These are phyloP conservation scores for Synergus umbraculus DNA, from an alignment of 2,888 invertebrate genomes.

Conservation along the genomic window DNA sequence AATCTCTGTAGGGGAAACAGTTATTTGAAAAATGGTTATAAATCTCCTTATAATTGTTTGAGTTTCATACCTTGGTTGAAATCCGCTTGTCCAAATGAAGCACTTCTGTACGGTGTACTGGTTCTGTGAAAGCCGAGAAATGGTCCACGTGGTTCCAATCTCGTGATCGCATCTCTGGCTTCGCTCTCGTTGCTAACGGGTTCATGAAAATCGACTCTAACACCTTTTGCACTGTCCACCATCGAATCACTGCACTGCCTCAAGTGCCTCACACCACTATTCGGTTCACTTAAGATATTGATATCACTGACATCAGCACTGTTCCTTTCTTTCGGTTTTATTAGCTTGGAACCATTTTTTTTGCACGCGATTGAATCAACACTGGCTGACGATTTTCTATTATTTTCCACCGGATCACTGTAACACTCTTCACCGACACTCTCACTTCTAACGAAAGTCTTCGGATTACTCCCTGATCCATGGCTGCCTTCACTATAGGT, in stretches of 20 bases:
- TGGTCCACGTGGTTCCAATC: constrained; percentile 68
- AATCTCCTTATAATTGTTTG: neutral
- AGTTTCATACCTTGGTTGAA: constrained; percentile 77
- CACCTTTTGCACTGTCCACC: constrained; percentile 61
- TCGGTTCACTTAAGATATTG: constrained; percentile 51
- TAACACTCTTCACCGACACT: constrained; percentile 72
- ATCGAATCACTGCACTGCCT: constrained; percentile 72
- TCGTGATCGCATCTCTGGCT: constrained; percentile 69
- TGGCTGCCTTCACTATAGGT: constrained; percentile 68
- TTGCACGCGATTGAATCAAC: constrained; percentile 53
- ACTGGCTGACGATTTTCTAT: constrained; percentile 42
- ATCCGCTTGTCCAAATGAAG: constrained; percentile 93
- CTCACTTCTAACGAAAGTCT: constrained; percentile 65
- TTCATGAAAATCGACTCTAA: constrained; percentile 26
- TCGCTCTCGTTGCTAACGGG: constrained; percentile 62
- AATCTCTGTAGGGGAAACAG: neutral
- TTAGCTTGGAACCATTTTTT: constrained; percentile 48
- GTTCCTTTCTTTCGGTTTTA: constrained; percentile 53
- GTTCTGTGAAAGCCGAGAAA: constrained; percentile 66
- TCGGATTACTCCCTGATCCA: constrained; percentile 47
- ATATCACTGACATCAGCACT: constrained; percentile 62
- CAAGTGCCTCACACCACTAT: constrained; percentile 60
- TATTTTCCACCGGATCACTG: constrained; percentile 55
- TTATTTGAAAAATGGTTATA: neutral
- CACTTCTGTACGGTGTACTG: constrained; percentile 85